Conservation (phyloP, 1,140 invertebrate species). For the Lordiphosa collinella region DNA sequence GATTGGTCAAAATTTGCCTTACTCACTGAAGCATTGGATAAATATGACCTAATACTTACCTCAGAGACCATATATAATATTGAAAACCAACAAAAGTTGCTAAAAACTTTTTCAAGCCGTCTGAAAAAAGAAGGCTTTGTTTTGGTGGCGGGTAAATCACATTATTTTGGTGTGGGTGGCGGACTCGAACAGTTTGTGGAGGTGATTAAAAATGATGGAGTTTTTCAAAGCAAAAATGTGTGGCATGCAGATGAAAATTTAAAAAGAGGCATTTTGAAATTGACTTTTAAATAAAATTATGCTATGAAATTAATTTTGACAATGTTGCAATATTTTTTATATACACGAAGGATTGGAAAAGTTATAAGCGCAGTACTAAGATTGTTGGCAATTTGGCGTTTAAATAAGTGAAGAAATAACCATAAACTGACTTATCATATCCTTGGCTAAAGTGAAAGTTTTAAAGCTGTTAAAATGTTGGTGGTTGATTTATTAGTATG, state of each 20-base stretch:
- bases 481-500: no score
- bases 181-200: constrained; percentile 87
- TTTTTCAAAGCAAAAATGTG: constrained; percentile 81
- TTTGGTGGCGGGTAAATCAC: constrained; percentile 89
- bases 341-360: no score
- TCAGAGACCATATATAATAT: constrained; percentile 95
- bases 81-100: constrained; percentile 88
- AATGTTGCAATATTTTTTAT: no score
- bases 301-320: no score
- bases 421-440: no score
- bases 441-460: no score
- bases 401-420: no score
- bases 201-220: constrained; percentile 81
- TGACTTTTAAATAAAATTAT: constrained; percentile 71
- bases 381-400: no score
- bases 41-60: constrained; percentile 91
- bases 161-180: constrained; percentile 95
- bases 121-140: constrained; percentile 85
- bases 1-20: constrained; percentile 87
- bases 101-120: constrained; percentile 84
- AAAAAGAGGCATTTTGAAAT: constrained; percentile 82
- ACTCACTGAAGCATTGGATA: constrained; percentile 80
- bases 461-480: no score
- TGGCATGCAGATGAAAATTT: constrained; percentile 83
- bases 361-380: no score